A percentile compares a stretch with the other conserved stretches of the same genome.
Evolutionary conservation across 2,888 invertebrate species (phyloP).

Genomic region (Dyspetes luteomarginatus): DNA sequence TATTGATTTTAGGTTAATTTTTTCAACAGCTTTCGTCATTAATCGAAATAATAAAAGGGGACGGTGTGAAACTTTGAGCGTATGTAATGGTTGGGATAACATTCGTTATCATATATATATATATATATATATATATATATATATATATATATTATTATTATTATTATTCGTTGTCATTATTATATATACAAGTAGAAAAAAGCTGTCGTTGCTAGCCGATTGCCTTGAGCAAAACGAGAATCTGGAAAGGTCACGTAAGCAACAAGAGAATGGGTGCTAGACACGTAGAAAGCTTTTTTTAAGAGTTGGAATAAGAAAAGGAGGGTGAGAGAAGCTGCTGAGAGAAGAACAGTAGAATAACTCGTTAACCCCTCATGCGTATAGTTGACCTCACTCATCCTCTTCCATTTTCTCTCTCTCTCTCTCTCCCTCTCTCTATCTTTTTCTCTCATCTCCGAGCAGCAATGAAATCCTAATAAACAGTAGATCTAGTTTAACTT

Average conservation of each 20-base stretch:
- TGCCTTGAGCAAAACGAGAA: conserved; percentile 30
- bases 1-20: no score
- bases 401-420: neutral
- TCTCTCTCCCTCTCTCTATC: neutral
- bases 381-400: conserved; percentile 50
- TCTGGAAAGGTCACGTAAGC: conserved; percentile 23
- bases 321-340: neutral
- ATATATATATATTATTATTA: no score
- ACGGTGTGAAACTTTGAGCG: neutral
- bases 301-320: neutral
- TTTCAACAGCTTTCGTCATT: neutral
- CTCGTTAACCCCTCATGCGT: conserved; percentile 44
- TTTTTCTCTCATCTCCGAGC: conserved; percentile 10
- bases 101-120: no score
- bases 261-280: conserved; percentile 39
- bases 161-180: no score
- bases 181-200: no score
- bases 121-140: no score
- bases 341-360: conserved; percentile 7
- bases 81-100: neutral
- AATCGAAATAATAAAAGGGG: neutral
- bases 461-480: conserved; percentile 39
- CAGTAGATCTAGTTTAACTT: conserved; percentile 43
- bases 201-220: conserved; percentile 13
- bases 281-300: neutral